phyloP scores from a whole-genome alignment of 2,113 vertebrate species.

The Talpa occidentalis region DNA sequence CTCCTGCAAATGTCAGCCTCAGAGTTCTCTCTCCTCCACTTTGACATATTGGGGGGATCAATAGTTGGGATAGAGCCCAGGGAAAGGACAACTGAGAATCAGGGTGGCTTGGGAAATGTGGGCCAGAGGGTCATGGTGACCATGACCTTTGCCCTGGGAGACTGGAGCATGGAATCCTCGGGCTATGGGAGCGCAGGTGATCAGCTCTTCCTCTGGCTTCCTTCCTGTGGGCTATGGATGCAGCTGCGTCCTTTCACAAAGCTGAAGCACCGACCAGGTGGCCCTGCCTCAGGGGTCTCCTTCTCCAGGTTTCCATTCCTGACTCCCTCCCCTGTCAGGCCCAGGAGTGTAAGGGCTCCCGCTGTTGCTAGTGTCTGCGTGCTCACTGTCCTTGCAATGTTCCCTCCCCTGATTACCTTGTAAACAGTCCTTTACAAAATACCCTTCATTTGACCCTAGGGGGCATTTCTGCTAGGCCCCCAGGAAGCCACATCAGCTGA shows the following conservation, averaged over 20 bases:
- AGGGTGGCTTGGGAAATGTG: neutral
- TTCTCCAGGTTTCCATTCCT: neutral
- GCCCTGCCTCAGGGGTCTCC: neutral
- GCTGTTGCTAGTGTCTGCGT: accelerated
- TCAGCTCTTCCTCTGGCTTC: neutral
- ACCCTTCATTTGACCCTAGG: neutral
- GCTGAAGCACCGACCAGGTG: neutral
- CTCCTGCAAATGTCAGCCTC: neutral
- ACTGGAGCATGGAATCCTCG: neutral
- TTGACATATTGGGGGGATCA: neutral
- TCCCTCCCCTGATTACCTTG: neutral
- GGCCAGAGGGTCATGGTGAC: neutral
- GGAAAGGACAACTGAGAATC: neutral
- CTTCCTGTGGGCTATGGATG: neutral
- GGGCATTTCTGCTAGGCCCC: neutral
- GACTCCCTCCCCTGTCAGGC: neutral
- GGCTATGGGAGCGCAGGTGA: neutral
- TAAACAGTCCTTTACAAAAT: neutral
- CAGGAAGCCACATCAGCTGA: neutral
- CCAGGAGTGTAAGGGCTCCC: neutral
- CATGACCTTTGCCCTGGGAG: neutral
- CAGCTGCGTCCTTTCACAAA: neutral
- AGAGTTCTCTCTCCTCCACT: neutral
- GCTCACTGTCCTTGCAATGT: neutral
- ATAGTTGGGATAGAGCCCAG: neutral